Base-by-base conservation (phyloP, 2,113 vertebrate genomes). In the Megalops atlanticus region DNA sequence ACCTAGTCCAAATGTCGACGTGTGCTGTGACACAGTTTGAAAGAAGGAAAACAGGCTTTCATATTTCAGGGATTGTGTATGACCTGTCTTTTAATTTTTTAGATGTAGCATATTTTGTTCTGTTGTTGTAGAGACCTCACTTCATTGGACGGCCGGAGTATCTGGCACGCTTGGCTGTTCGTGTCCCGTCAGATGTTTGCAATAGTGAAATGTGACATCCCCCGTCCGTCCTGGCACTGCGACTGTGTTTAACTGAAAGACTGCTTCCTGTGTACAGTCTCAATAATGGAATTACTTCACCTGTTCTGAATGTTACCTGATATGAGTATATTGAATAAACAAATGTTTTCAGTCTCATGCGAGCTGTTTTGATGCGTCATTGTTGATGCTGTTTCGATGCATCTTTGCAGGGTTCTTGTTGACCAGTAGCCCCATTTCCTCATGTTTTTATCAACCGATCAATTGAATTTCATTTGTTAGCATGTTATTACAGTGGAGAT, bases 321-420 rank as follows among this genome's bases (percentile, higher is more conserved):
- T 54, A 80, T 54, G 43, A 73, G 24, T 80, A 74, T 73, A 80
- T 80, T 52, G 45, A 80, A 80, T 80, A 80, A 80, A 80, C 68
- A n/a, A 72, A 72, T 79, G 68, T 79, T 79, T 80, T 80, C 24
- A 31, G 41, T 79, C 77, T 70, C 69, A 71, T 24, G 7, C n/a
- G n/a, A 15, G 27, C 45, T 45, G 52, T 24, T 64, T 31, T 11
- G 21, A 27, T 1, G 8, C n/a, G 8, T 4, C n/a, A n/a, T 18
- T 80, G 4, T 68, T 68, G 24, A 41, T 16, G 21, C 3, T 74
- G 10, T 77, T 54, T n/a, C n/a, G n/a, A n/a, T n/a, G n/a, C n/a
- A n/a, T n/a, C n/a, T n/a, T n/a, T n/a, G n/a, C n/a, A n/a, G n/a
- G n/a, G n/a, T n/a, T n/a, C n/a, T n/a, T n/a, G n/a, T n/a, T n/a